Evolutionary conservation across 1,140 invertebrate genomes (phyloP), one percentile per base, ranked within the genome.

Genomic region (Drosophila neocordata): DNA sequence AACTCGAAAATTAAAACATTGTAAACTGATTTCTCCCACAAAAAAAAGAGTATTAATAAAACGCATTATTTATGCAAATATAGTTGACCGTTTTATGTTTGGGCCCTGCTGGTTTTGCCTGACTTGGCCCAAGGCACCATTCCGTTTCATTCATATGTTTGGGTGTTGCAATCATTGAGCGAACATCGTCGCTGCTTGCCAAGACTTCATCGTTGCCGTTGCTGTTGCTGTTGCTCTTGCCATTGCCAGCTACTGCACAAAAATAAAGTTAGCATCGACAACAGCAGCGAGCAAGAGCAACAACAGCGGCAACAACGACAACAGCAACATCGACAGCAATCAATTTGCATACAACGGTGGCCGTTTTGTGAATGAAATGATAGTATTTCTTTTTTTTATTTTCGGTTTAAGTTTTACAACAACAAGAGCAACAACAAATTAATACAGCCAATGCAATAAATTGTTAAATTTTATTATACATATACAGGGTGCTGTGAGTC

Each of bases 381-480:
- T 67, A 53, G 15, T 60, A 51, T n/a, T 57, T 53, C 41, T 44
- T 62, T 35, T 20, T 57, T 35, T 66, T 61, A 38, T 4, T 71
- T 67, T 73, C 18, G 65, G 51, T 57, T 79, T 79, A 66, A 27
- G 65, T 68, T 73, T 73, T 68, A n/a, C 58, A 66, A 44, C 79
- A 52, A 11, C 41, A 48, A 48, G 2, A 80, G 44, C 61, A 73
- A 77, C 77, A 87, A 79, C 83, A 87, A 88, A 88, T 88, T 88
- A 83, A 88, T 73, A 72, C 83, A 73, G 73, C 72, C 77, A 88
- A 87, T 83, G 84, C 83, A 88, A 88, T 88, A 88, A 88, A 88
- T 88, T 88, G 83, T 88, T 88, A 75, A 88, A 83, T 88, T 88
- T 88, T 88, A 88, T 88, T 88, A 82, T 83, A 77, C 75, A 70